These are phyloP conservation scores for Trichogramma pretiosum DNA, from an alignment of 1,140 invertebrate genomes.

Conservation along the genomic window DNA sequence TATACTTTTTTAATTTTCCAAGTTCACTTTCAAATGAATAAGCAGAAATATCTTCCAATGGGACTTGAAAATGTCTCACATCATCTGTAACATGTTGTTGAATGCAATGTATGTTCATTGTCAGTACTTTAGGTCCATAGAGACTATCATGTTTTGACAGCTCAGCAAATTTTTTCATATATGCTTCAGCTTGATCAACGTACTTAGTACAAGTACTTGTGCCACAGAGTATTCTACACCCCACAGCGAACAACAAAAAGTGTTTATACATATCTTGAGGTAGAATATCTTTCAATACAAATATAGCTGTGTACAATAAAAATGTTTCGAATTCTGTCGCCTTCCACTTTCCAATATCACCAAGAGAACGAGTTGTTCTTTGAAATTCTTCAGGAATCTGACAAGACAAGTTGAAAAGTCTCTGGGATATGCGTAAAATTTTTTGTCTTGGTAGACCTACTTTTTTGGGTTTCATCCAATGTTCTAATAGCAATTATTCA, in stretches of 20 bases:
- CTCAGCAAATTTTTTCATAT: conserved; percentile 15
- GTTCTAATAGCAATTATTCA: too few species aligned
- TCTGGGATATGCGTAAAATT: not conserved
- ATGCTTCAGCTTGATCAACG: conserved; percentile 10
- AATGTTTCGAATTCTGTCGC: conserved; percentile 20
- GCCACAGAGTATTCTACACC: conserved; percentile 16
- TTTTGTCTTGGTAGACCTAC: too few species aligned
- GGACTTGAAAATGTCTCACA: conserved; percentile 8
- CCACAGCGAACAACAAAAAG: conserved; percentile 18
- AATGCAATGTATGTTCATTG: conserved; percentile 20
- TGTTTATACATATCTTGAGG: conserved; percentile 14
- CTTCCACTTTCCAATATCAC: conserved; percentile 15
- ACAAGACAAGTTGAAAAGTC: not conserved
- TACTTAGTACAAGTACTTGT: conserved; percentile 6
- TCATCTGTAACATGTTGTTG: conserved; percentile 18
- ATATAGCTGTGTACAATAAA: conserved; percentile 17
- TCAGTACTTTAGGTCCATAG: conserved; percentile 16
- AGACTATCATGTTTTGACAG: not conserved
- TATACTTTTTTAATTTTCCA: conserved; percentile 12
- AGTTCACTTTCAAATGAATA: conserved; percentile 20
- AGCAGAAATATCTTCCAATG: conserved; percentile 15
- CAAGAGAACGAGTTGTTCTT: conserved; percentile 5
- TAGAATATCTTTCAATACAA: conserved; percentile 15
- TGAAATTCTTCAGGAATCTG: conserved; percentile 14
- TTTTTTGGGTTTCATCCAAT: not conserved